phyloP scores from a whole-genome alignment of 1,140 invertebrate species.

The Metaphire vulgaris region DNA sequence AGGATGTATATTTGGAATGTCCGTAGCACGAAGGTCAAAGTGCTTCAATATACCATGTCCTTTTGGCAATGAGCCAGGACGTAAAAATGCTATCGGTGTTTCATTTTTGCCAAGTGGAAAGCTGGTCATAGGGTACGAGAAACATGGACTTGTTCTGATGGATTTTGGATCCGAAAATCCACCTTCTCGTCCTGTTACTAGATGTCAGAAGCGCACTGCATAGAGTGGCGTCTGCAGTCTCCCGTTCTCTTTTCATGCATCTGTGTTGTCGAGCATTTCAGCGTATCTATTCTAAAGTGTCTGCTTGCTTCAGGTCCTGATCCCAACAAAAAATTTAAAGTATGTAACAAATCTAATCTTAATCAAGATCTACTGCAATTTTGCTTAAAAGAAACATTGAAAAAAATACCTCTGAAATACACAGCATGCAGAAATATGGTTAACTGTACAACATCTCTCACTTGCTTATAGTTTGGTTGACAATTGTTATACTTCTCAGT shows the following conservation, averaged over 20 bases:
- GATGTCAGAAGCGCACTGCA: background rate
- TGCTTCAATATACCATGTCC: slow-evolving; percentile 27
- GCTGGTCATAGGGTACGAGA: slow-evolving; percentile 16
- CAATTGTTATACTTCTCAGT: too few species aligned
- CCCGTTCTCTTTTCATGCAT: background rate
- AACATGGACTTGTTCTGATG: slow-evolving; percentile 10
- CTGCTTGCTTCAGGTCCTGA: too few species aligned
- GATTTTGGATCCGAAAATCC: slow-evolving; percentile 14
- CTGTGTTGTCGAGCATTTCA: background rate
- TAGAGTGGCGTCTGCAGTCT: background rate
- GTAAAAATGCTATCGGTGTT: slow-evolving; percentile 4
- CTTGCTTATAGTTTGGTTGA: too few species aligned
- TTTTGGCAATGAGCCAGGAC: background rate
- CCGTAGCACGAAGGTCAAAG: slow-evolving; percentile 9
- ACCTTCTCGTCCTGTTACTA: background rate
- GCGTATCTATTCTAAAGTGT: too few species aligned
- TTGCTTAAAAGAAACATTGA: too few species aligned
- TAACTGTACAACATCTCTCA: too few species aligned
- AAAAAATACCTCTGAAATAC: too few species aligned
- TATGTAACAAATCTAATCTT: too few species aligned
- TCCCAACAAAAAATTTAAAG: too few species aligned
- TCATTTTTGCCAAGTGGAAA: slow-evolving; percentile 9
- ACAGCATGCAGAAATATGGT: too few species aligned
- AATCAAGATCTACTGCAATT: too few species aligned
- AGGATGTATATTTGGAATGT: slow-evolving; percentile 27